Evolutionary conservation across 1,140 invertebrate species (phyloP).

Genomic region (Monomorium pharaonis): DNA sequence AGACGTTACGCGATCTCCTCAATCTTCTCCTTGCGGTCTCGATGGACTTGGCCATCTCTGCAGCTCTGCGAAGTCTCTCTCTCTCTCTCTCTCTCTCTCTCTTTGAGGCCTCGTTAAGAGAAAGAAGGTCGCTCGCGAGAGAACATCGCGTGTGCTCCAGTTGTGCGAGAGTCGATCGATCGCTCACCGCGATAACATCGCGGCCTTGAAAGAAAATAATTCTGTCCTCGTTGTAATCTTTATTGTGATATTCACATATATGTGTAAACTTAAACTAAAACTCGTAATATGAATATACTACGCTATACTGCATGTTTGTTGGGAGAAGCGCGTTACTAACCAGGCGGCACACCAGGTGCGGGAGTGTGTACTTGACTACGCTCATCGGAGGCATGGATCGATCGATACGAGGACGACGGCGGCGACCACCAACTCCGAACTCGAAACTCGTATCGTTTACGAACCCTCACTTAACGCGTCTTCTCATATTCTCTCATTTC

Average conservation of each 20-base stretch:
- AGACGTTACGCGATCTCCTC: conserved; percentile 32
- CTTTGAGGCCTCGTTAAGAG: not conserved
- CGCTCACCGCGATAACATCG: not conserved
- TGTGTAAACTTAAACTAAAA: not conserved
- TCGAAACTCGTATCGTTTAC: too few species aligned
- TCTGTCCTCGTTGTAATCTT: not conserved
- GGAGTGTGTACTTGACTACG: not conserved
- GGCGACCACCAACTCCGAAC: too few species aligned
- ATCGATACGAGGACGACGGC: conserved; percentile 9
- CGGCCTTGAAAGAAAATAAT: not conserved
- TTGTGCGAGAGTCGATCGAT: conserved; percentile 27
- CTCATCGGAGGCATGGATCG: conserved; percentile 4
- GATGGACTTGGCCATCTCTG: conserved; percentile 15
- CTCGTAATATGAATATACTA: not conserved
- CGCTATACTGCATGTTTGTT: not conserved
- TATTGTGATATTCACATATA: not conserved
- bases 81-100: too few species aligned
- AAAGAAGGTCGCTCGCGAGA: not conserved
- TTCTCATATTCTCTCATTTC: not conserved
- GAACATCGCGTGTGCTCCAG: conserved; percentile 29
- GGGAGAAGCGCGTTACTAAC: not conserved
- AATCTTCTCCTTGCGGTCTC: not conserved
- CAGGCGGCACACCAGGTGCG: conserved; percentile 14
- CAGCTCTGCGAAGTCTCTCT: too few species aligned
- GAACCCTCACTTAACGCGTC: too few species aligned